Evolutionary conservation across 2,888 invertebrate species (phyloP).

Genomic region (Chrysomela aeneicollis): DNA sequence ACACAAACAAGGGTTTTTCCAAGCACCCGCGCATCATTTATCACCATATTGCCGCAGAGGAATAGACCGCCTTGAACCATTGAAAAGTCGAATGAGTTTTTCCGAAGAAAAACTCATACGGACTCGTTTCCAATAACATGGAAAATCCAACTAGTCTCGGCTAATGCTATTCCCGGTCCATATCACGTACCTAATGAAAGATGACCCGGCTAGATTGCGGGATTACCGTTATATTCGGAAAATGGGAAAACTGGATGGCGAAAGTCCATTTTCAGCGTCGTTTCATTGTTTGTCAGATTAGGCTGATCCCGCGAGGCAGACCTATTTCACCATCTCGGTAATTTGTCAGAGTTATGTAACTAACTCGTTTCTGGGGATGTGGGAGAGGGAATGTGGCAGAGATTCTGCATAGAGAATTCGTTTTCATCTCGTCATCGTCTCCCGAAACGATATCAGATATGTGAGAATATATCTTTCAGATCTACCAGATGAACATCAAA

Average conservation of each 20-base stretch:
- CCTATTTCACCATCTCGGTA: slow-evolving; percentile 27
- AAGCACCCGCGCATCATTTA: too few species aligned
- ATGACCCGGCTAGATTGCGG: slow-evolving; percentile 57
- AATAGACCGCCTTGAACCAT: not conserved
- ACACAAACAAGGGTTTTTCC: too few species aligned
- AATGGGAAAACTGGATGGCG: slow-evolving; percentile 54
- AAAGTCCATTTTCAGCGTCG: slow-evolving; percentile 56
- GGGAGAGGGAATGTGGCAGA: not conserved
- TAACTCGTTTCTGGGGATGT: slow-evolving; percentile 24
- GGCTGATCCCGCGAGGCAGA: slow-evolving; percentile 45
- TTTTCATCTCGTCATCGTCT: too few species aligned
- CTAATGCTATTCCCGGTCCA: slow-evolving; percentile 45
- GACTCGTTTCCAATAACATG: slow-evolving; percentile 39
- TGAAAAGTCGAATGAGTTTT: slow-evolving; percentile 21
- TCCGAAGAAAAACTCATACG: slow-evolving; percentile 18
- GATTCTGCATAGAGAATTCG: too few species aligned
- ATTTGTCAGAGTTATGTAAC: slow-evolving; percentile 37
- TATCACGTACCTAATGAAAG: slow-evolving; percentile 52
- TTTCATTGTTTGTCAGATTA: slow-evolving; percentile 58
- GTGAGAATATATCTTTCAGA: too few species aligned
- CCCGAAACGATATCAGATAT: too few species aligned
- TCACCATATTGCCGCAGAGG: not conserved
- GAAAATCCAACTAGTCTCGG: slow-evolving; percentile 36
- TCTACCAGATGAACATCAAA: too few species aligned
- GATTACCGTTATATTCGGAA: slow-evolving; percentile 52